Evolutionary conservation across 1,140 invertebrate species (phyloP).

Genomic region (Wasmannia auropunctata): DNA sequence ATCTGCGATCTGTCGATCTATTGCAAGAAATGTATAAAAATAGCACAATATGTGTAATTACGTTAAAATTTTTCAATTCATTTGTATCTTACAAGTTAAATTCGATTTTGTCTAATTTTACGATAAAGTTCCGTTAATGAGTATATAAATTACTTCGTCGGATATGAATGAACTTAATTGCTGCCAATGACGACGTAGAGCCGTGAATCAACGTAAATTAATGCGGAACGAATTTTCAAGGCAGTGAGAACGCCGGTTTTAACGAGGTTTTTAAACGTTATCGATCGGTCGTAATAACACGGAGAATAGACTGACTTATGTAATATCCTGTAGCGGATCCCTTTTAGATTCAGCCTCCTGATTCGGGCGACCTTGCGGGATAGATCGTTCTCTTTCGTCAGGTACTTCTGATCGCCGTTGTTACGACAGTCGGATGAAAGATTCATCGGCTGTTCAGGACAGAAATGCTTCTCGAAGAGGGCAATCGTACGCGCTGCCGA

Average conservation of each 20-base stretch:
- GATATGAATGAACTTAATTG: slow-evolving; percentile 28
- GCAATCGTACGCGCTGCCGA: slow-evolving; percentile 58
- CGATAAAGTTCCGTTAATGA: neutral
- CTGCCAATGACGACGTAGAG: slow-evolving; percentile 63
- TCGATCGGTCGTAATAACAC: slow-evolving; percentile 57
- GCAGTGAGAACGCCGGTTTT: neutral
- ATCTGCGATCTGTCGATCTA: neutral
- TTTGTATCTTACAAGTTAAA: neutral
- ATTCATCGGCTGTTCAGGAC: slow-evolving; percentile 71
- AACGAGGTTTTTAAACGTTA: slow-evolving; percentile 49
- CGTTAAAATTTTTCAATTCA: neutral
- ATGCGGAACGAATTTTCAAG: slow-evolving; percentile 23
- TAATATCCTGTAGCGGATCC: slow-evolving; percentile 65
- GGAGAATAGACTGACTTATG: slow-evolving; percentile 70
- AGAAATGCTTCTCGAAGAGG: slow-evolving; percentile 59
- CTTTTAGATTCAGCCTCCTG: slow-evolving; percentile 59
- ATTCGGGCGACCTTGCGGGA: slow-evolving; percentile 55
- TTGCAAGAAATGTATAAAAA: neutral
- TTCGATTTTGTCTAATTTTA: neutral
- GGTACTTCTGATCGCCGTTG: slow-evolving; percentile 62
- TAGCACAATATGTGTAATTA: neutral
- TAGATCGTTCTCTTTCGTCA: slow-evolving; percentile 42
- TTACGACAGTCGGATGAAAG: slow-evolving; percentile 73
- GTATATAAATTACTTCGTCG: slow-evolving; percentile 1
- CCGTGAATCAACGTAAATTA: slow-evolving; percentile 34